These are phyloP conservation scores for Ascidia mentula DNA, from an alignment of 23 tunicate genomes.

Conservation along the genomic window DNA sequence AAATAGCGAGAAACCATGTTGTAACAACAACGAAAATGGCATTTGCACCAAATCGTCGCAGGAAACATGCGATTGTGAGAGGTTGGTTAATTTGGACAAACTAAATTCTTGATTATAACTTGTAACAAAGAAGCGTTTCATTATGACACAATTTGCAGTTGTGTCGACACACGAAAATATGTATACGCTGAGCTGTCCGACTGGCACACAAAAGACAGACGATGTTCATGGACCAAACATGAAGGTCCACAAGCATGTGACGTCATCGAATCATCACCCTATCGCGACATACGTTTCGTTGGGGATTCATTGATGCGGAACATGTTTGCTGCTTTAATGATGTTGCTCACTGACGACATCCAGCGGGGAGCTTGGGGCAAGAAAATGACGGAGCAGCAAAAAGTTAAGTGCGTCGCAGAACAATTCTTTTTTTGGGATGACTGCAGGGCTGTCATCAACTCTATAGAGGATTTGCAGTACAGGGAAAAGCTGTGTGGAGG, in stretches of 20 bases:
- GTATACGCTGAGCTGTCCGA: constrained; percentile 25
- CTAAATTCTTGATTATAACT: too few relatives aligned
- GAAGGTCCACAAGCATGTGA: constrained; percentile 26
- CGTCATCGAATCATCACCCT: constrained; percentile 1
- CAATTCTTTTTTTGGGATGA: constrained; percentile 31
- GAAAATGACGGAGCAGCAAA: constrained; percentile 20
- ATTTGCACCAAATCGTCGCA: constrained; percentile 19
- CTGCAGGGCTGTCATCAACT: neutral
- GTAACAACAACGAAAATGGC: constrained; percentile 19
- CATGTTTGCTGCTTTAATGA: constrained; percentile 41
- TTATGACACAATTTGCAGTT: constrained; percentile 4
- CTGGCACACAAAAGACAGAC: constrained; percentile 1
- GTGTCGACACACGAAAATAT: constrained; percentile 37
- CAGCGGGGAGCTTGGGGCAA: constrained; percentile 30
- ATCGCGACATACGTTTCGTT: constrained; percentile 28
- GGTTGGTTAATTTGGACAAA: too few relatives aligned
- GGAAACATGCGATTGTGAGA: constrained; percentile 14
- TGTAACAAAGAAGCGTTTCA: neutral
- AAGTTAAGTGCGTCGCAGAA: neutral
- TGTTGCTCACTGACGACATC: constrained; percentile 20
- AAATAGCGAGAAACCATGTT: constrained; percentile 33
- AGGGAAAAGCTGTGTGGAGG: constrained; percentile 32
- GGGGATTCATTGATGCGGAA: constrained; percentile 72
- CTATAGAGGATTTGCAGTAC: neutral
- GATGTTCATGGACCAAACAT: constrained; percentile 19